Evolutionary conservation across 2,888 invertebrate genomes (phyloP), one percentile per base, ranked within the genome.

Genomic region (Melipona bicolor): DNA sequence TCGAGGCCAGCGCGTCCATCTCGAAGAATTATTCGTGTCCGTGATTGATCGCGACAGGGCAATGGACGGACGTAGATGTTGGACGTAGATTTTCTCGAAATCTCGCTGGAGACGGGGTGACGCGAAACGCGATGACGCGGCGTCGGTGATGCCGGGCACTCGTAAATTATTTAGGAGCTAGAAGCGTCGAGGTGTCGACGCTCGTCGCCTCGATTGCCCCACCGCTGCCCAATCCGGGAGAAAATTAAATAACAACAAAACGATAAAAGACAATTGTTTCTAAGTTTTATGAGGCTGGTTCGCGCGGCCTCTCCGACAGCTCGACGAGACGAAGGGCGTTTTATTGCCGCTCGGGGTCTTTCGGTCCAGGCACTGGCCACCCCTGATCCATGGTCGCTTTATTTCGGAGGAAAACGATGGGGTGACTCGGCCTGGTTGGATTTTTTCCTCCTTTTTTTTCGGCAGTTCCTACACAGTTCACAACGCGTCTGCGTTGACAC

Each of bases 191-290:
- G 90, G 90, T 89, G 91, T 88, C 90, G 84, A 84, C 72, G 85
- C 83, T 79, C 77, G 85, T 80, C 86, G 87, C 85, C 87, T 76
- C 85, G 88, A 85, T 88, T 86, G 87, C 88, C 77, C 80, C 83
- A 82, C 89, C 89, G 80, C 88, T 83, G 90, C 72, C 86, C 89
- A 84, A 85, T 87, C 87, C 87, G 88, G 91, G 93, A 88, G 91
- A 92, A 94, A 94, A 94, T 94, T 94, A 94, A 94, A 94, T 94
- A 94, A 94, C 94, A 94, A 94, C 94, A 94, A 94, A 94, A 94
- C 94, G 93, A 94, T 94, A 94, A 94, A 94, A 93, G 94, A 93
- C 94, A 94, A 94, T 94, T 94, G 94, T 94, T 94, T 93, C 94
- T 94, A 93, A 94, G 94, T 94, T 94, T 94, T 94, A 94, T 93